Evolutionary conservation across 2,113 vertebrate species (phyloP).

Genomic region (Nestor notabilis): DNA sequence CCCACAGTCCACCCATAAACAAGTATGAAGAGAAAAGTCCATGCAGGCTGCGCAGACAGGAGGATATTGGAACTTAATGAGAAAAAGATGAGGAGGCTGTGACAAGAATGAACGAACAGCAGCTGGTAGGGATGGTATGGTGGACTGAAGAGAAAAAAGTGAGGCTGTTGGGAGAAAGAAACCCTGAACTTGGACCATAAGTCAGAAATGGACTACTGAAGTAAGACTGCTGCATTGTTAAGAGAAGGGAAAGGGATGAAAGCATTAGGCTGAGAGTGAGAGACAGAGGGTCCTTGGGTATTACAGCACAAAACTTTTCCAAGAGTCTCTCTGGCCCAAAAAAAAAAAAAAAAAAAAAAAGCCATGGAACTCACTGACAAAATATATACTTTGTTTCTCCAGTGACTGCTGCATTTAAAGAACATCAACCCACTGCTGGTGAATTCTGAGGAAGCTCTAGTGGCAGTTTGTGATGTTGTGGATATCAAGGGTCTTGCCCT

Average conservation of each 20-base stretch:
- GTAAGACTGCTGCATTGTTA: background rate
- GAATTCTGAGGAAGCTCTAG: background rate
- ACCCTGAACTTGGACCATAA: background rate
- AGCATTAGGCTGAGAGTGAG: background rate
- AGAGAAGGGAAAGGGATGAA: background rate
- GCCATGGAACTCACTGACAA: background rate
- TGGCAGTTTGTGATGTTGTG: fast-evolving
- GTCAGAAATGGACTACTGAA: background rate
- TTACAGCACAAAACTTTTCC: background rate
- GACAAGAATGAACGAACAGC: background rate
- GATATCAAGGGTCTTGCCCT: background rate
- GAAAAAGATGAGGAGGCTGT: background rate
- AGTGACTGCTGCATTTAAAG: background rate
- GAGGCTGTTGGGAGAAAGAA: background rate
- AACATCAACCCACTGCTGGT: background rate
- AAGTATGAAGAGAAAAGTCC: background rate
- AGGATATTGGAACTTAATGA: background rate
- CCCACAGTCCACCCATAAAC: background rate
- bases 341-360: background rate
- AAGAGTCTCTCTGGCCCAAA: background rate
- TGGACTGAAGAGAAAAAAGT: background rate
- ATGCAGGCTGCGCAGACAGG: background rate
- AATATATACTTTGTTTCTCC: background rate
- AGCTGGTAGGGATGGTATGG: background rate
- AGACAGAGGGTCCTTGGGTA: background rate